Conservation (phyloP, 2,113 vertebrate species). For the Chionis minor region DNA sequence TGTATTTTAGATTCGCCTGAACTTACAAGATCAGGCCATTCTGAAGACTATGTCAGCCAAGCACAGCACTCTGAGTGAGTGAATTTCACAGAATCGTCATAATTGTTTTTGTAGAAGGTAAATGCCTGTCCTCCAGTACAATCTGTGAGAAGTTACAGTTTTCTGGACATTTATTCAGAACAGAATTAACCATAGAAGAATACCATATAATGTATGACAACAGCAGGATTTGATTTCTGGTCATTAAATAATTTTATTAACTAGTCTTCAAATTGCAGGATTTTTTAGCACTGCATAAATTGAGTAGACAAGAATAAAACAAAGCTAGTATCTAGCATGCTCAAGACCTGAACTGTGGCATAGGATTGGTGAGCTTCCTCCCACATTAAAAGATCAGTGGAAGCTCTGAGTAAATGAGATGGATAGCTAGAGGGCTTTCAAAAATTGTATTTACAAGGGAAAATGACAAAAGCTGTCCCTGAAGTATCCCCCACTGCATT, state of each 20-base stretch:
- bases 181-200: background rate
- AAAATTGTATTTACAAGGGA: background rate
- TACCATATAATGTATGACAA: background rate
- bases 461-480: background rate
- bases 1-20: background rate
- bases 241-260: background rate
- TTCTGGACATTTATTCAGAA: background rate
- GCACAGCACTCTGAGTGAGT: background rate
- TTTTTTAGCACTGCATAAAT: background rate
- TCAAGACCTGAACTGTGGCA: background rate
- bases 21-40: background rate
- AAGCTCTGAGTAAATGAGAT: background rate
- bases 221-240: background rate
- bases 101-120: background rate
- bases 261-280: background rate
- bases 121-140: background rate
- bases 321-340: background rate
- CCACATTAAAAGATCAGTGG: background rate
- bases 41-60: background rate
- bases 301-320: background rate
- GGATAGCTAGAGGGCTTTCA: background rate
- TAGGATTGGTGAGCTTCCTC: background rate
- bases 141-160: background rate
- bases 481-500: background rate
- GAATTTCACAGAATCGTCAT: background rate